Conservation (phyloP, 2,797 vertebrate genomes). For the Crax fasciolata region DNA sequence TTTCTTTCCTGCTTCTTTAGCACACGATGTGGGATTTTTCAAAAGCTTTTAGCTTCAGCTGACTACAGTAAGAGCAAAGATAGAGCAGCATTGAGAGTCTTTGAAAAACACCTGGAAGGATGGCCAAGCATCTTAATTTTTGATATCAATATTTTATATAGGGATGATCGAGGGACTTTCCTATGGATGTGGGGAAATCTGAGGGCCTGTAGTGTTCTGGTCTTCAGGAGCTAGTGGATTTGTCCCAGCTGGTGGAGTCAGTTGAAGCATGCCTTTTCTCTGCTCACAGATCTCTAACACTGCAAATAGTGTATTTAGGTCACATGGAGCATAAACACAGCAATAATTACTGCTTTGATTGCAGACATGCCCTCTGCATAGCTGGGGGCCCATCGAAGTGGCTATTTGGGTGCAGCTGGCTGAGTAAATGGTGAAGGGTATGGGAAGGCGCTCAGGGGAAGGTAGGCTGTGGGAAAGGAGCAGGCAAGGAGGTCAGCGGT, state of each 20-base stretch:
- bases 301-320: neutral
- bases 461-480: neutral
- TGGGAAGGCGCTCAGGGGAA: slow-evolving; percentile 5
- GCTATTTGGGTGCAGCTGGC: neutral
- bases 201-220: neutral
- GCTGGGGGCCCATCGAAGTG: neutral
- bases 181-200: neutral
- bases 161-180: neutral
- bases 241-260: neutral
- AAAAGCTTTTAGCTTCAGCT: neutral
- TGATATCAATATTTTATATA: neutral
- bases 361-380: neutral
- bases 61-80: neutral
- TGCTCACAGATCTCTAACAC: neutral
- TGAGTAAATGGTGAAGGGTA: neutral
- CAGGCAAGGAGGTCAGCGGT: neutral
- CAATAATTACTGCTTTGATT: neutral
- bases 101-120: neutral
- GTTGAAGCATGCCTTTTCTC: neutral
- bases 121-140: neutral
- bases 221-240: rapidly evolving
- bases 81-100: neutral
- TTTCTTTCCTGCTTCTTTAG: slow-evolving; percentile 1
- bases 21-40: neutral
- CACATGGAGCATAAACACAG: rapidly evolving